Evolutionary conservation across 2,113 vertebrate genomes (phyloP).

Genomic region (Plectropomus leopardus): DNA sequence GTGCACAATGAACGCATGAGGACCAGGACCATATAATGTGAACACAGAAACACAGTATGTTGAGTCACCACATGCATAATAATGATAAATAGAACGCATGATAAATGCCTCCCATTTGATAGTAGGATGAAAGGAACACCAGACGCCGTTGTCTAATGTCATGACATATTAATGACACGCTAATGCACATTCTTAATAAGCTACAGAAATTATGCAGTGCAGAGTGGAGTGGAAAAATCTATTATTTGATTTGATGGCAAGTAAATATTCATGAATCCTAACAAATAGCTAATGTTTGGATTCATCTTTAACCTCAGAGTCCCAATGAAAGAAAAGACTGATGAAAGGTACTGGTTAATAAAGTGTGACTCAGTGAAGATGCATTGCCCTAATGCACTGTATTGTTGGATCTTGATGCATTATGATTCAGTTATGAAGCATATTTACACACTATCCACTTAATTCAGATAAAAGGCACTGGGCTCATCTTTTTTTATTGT

Average conservation of each 20-base stretch:
- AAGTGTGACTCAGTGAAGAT: slow-evolving; percentile 9
- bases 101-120: slow-evolving; percentile 34
- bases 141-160: background rate
- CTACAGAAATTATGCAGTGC: background rate
- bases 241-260: slow-evolving; percentile 17
- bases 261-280: slow-evolving; percentile 36
- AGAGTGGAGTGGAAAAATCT: slow-evolving; percentile 3
- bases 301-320: slow-evolving; percentile 11
- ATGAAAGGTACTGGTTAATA: slow-evolving; percentile 24
- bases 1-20: slow-evolving; percentile 2
- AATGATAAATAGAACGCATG: slow-evolving; percentile 5
- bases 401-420: slow-evolving; percentile 15
- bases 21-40: background rate
- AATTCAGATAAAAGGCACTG: background rate
- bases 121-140: slow-evolving; percentile 24
- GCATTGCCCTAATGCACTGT: slow-evolving; percentile 14
- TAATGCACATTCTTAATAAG: slow-evolving; percentile 23
- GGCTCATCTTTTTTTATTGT: background rate
- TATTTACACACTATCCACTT: slow-evolving; percentile 11
- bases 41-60: slow-evolving; percentile 19
- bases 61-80: slow-evolving; percentile 26
- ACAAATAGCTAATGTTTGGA: slow-evolving; percentile 31
- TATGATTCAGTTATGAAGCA: background rate
- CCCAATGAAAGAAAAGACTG: slow-evolving; percentile 9
- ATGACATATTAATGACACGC: slow-evolving; percentile 25